Percentiles rank a stretch among this genome's conserved stretches.
phyloP scores from a whole-genome alignment of 2,888 invertebrate species.

The Megastigmus dorsalis region DNA sequence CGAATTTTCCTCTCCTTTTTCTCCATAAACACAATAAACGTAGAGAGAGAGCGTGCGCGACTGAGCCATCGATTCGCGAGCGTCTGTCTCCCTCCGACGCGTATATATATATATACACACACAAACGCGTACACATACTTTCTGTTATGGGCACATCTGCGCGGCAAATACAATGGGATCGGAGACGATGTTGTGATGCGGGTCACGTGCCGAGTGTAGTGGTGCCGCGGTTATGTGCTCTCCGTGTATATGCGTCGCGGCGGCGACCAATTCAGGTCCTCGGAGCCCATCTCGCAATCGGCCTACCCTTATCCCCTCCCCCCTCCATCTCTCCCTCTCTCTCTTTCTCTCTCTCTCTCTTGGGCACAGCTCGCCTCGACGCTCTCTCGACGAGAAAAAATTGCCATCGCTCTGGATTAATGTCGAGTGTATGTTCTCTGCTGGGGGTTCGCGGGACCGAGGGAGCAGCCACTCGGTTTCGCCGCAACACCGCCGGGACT shows the following conservation, averaged over 20 bases:
- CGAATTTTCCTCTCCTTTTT: constrained; percentile 12
- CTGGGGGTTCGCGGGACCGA: constrained; percentile 8
- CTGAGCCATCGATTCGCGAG: background rate
- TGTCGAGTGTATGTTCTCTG: constrained; percentile 44
- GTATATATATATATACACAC: too few species aligned
- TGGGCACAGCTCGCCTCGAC: background rate
- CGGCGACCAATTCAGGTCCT: constrained; percentile 40
- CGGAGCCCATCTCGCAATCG: constrained; percentile 27
- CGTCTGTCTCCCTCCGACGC: background rate
- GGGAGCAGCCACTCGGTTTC: background rate
- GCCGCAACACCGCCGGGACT: constrained; percentile 25
- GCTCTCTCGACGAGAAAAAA: constrained; percentile 35
- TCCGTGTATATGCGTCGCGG: background rate
- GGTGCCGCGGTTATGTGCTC: constrained; percentile 11
- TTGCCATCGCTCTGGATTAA: constrained; percentile 49
- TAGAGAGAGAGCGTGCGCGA: too few species aligned
- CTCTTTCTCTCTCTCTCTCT: constrained; percentile 15
- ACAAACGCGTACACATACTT: too few species aligned
- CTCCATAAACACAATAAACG: constrained; percentile 6
- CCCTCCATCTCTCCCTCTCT: constrained; percentile 9
- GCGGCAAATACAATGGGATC: constrained; percentile 48
- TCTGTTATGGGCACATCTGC: constrained; percentile 42
- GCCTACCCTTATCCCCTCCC: background rate
- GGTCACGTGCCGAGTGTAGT: constrained; percentile 51
- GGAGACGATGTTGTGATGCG: constrained; percentile 46